These are phyloP conservation scores for Galeruca laticollis DNA, from an alignment of 2,888 invertebrate species.

Conservation along the genomic window DNA sequence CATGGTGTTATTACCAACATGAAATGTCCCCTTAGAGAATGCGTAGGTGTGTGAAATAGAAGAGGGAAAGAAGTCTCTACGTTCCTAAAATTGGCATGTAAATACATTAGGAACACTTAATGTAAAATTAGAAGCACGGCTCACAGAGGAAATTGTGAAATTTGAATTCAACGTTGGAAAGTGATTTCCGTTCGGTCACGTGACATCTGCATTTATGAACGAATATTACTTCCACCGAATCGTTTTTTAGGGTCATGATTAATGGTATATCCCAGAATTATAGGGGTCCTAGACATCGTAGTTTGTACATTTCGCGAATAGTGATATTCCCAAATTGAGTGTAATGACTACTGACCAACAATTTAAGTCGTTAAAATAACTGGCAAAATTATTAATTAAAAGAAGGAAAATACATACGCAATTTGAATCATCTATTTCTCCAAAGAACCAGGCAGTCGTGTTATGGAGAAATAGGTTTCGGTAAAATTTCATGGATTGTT, in stretches of 20 bases:
- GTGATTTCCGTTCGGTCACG: conserved; percentile 62
- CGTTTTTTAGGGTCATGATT: conserved; percentile 31
- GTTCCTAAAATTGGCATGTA: conserved; percentile 60
- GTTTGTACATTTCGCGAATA: not conserved
- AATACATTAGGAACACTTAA: conserved; percentile 64
- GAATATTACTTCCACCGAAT: conserved; percentile 32
- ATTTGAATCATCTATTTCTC: no score
- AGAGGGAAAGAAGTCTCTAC: conserved; percentile 24
- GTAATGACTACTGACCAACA: no score
- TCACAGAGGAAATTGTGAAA: conserved; percentile 65
- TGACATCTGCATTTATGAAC: conserved; percentile 57
- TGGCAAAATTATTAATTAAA: no score
- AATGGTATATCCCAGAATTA: conserved; percentile 6
- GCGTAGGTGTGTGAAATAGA: conserved; percentile 13
- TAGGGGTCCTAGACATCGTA: not conserved
- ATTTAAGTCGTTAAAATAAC: no score
- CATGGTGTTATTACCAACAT: conserved; percentile 27
- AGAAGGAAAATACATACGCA: no score
- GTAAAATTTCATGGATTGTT: no score
- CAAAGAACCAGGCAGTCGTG: no score
- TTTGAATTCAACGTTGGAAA: conserved; percentile 63
- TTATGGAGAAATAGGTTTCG: no score
- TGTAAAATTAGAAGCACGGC: conserved; percentile 63
- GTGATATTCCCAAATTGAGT: not conserved
- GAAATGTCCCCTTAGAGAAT: conserved; percentile 20